Evolutionary conservation across 64 coral and sea anemone species (phyloP).

Genomic region (Hydrozoanthus tunicans): DNA sequence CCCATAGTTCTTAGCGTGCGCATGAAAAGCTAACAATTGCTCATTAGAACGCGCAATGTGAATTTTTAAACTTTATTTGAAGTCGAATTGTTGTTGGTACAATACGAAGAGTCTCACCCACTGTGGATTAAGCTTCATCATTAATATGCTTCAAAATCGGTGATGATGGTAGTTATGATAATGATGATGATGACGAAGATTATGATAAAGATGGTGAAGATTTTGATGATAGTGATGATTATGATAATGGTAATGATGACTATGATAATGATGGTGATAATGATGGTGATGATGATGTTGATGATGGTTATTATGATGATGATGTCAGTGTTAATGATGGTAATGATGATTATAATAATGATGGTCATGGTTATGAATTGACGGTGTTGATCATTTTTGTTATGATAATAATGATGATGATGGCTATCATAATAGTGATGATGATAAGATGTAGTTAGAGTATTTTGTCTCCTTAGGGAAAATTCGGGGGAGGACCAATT

Average conservation of each 20-base stretch:
- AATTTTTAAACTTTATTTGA: no score
- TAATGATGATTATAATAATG: neutral
- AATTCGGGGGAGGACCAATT: constrained; percentile 68
- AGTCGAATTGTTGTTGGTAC: no score
- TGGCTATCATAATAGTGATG: neutral
- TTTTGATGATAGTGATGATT: neutral
- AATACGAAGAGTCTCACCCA: no score
- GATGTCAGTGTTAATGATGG: neutral
- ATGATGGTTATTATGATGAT: neutral
- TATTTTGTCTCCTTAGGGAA: constrained; percentile 38
- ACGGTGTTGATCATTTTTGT: neutral
- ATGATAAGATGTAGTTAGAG: neutral
- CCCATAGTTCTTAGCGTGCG: no score
- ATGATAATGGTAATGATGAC: neutral
- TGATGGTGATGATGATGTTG: neutral
- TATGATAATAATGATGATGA: neutral
- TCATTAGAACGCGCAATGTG: no score
- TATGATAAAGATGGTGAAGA: neutral
- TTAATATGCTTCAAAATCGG: no score
- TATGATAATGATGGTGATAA: neutral
- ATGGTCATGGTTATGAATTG: neutral
- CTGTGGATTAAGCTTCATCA: no score
- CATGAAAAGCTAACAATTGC: no score
- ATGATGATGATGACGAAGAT: neutral
- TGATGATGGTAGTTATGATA: neutral